These are phyloP conservation scores for Auanema freiburgensis DNA, from an alignment of 2,888 invertebrate species.

Conservation along the genomic window DNA sequence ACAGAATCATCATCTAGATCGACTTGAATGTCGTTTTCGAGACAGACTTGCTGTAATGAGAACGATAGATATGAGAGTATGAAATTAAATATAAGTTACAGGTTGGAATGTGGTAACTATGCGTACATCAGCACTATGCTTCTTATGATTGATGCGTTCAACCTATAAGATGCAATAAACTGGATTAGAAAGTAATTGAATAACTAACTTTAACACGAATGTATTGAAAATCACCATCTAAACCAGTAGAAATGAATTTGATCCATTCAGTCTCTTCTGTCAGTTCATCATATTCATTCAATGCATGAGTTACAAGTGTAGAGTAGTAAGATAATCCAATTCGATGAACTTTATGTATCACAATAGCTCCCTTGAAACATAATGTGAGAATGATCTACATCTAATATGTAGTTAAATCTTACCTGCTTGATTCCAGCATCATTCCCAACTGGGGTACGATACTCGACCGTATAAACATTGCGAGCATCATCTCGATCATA, in stretches of 20 bases:
- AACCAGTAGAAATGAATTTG: slow-evolving; percentile 33
- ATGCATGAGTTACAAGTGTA: slow-evolving; percentile 49
- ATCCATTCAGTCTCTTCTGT: slow-evolving; percentile 60
- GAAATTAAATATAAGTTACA: neutral
- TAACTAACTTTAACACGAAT: slow-evolving; percentile 28
- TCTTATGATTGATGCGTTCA: slow-evolving; percentile 3
- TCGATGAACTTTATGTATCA: slow-evolving; percentile 54
- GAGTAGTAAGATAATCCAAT: slow-evolving; percentile 52
- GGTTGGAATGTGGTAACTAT: slow-evolving; percentile 26
- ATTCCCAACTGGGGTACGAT: slow-evolving; percentile 49
- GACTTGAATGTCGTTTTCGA: slow-evolving; percentile 8
- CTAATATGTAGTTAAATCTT: neutral
- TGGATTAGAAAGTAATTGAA: too few relatives aligned
- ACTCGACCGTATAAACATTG: slow-evolving; percentile 60
- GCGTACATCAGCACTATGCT: slow-evolving; percentile 27
- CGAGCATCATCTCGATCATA: slow-evolving; percentile 58
- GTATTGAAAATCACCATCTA: slow-evolving; percentile 26
- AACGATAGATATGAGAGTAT: neutral
- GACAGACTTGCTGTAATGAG: slow-evolving; percentile 19
- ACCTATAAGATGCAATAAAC: slow-evolving; percentile 2
- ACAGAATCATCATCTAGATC: slow-evolving; percentile 4
- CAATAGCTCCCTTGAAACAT: slow-evolving; percentile 28
- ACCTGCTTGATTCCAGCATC: slow-evolving; percentile 52
- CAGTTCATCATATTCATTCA: slow-evolving; percentile 50
- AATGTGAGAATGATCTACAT: too few relatives aligned